Evolutionary conservation across 2,113 vertebrate species (phyloP).

Genomic region (Pipa parva): DNA sequence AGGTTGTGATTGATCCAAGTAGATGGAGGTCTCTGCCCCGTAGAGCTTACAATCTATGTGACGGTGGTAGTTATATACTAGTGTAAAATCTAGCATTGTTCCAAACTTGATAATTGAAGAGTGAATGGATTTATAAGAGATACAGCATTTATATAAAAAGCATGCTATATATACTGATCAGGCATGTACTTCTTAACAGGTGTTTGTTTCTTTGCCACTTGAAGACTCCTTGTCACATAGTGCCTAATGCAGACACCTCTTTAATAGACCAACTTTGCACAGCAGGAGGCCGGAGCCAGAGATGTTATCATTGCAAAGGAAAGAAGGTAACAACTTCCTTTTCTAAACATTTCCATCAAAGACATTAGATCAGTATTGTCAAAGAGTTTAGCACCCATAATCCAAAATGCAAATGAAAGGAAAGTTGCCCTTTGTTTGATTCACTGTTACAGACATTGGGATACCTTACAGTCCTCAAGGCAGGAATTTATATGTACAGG

Average conservation of each 20-base stretch:
- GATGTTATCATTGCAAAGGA: not conserved
- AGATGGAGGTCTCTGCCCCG: no score
- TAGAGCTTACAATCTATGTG: no score
- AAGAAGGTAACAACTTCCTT: conserved; percentile 36
- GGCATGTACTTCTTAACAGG: conserved; percentile 27
- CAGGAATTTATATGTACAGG: no score
- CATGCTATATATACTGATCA: conserved; percentile 34
- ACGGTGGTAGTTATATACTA: no score
- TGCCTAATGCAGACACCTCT: conserved; percentile 25
- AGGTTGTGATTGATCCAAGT: no score
- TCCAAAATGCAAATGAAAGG: conserved; percentile 23
- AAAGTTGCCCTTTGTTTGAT: conserved; percentile 1
- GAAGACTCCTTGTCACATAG: conserved; percentile 18
- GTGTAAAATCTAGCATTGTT: no score
- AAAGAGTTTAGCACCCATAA: conserved; percentile 38
- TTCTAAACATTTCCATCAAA: conserved; percentile 27
- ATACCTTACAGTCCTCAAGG: not conserved
- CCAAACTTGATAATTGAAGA: no score
- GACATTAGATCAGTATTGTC: conserved; percentile 24
- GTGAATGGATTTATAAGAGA: no score
- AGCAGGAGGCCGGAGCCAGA: conserved; percentile 16
- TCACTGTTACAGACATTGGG: not conserved
- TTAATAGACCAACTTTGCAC: conserved; percentile 20
- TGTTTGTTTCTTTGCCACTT: conserved; percentile 12
- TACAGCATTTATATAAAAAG: not conserved